Base-by-base conservation (phyloP, 1,140 invertebrate species). In the Drosophila malerkotliana region DNA sequence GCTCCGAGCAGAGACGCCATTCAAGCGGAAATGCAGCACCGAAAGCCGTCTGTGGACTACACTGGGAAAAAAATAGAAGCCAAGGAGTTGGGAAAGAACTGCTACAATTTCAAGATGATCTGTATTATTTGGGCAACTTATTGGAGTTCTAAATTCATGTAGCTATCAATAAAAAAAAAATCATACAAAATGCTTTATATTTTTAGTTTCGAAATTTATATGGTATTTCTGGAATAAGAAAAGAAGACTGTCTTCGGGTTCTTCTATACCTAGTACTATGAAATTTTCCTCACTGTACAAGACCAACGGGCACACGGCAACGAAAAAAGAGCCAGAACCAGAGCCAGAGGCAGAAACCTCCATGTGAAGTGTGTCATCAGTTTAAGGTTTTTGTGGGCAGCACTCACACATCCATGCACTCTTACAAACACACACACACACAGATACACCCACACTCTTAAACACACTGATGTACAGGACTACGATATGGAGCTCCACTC, bases 341-440 rank as follows among this genome's bases (percentile, higher is more conserved):
- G 63, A 41, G 73, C 80, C 77, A 34, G 66, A 80, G 77, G 77
- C 80, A 83, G 74, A 81, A 85, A 82, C 72, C 81, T 79, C 66
- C 72, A 88, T 76, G 83, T 87, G 83, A 87, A 87, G 83, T 87
- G 83, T 87, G 83, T 88, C 83, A 87, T 88, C 83, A 88, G 83
- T 87, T 87, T 87, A 87, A 88, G 84, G 83, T 83, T 87, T 87
- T 87, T 87, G 83, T 88, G 83, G 83, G 56, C 83, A 83, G 58
- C 66, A 78, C 12, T 54, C 34, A 34, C 30, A 34, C 55, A 61
- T 24, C 12, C 14, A 24, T 26, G 8, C 60, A 45, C 56, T 60
- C 26, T 44, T 39, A 10, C 52, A 53, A 30, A 37, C 9, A 41
- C 14, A 49, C 5, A 69, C 34, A 45, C 15, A 52, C 18, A 37